A percentile compares a stretch with the other conserved stretches of the same genome.
These are phyloP conservation scores for Polyommatus icarus DNA, from an alignment of 2,888 invertebrate genomes.

Conservation along the genomic window DNA sequence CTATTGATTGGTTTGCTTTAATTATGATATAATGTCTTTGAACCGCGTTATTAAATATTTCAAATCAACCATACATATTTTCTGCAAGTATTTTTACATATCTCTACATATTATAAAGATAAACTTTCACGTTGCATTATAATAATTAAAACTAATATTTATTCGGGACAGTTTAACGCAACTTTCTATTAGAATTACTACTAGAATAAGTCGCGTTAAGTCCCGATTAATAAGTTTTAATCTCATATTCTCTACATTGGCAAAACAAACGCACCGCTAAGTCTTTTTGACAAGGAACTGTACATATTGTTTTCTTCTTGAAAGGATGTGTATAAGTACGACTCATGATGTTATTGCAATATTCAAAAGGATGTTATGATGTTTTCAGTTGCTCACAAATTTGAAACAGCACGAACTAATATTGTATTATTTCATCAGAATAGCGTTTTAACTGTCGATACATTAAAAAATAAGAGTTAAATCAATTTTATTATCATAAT, in stretches of 20 bases:
- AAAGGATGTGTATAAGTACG: neutral
- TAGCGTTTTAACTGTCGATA: neutral
- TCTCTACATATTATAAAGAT: neutral
- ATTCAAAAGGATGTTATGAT: neutral
- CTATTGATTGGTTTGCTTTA: no score
- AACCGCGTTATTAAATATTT: no score
- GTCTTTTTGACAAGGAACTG: neutral
- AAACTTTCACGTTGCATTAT: no score
- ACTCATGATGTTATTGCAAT: slow-evolving; percentile 12
- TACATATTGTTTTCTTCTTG: neutral
- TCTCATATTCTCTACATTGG: neutral
- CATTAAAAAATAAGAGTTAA: neutral
- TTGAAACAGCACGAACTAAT: neutral
- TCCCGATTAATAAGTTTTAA: no score
- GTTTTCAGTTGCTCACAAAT: slow-evolving; percentile 4
- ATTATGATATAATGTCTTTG: no score
- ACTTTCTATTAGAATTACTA: no score
- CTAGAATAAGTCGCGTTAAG: no score
- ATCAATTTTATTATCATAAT: no score
- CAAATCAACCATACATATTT: neutral
- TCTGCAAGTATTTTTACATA: neutral
- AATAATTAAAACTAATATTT: no score
- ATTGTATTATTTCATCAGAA: neutral
- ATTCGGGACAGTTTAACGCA: no score
- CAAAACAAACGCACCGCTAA: neutral